A percentile compares a stretch with the other conserved stretches of the same genome.
Conservation (phyloP, 2,113 vertebrate species). For the Clinocottus analis region DNA sequence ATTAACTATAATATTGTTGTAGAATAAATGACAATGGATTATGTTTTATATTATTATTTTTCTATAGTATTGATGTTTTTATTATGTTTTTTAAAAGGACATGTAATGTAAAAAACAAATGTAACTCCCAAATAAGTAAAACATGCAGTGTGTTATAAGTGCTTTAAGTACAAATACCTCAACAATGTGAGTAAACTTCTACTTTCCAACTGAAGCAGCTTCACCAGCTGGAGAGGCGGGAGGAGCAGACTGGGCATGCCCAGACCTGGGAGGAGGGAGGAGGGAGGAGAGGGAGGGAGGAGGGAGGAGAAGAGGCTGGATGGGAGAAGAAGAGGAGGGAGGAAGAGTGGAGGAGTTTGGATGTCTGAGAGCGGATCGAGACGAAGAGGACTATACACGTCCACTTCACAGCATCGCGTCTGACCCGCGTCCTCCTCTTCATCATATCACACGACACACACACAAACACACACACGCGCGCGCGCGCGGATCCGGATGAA, state of each 20-base stretch:
- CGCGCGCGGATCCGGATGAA: slow-evolving; percentile 23
- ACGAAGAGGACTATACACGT: slow-evolving; percentile 37
- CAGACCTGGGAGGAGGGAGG: slow-evolving; percentile 39
- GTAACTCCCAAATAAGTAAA: neutral
- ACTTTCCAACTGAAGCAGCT: too few relatives aligned
- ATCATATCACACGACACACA: neutral
- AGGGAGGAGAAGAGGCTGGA: slow-evolving; percentile 10
- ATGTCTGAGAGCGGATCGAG: slow-evolving; percentile 43
- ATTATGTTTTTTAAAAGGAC: too few relatives aligned
- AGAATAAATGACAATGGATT: neutral
- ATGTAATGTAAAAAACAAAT: too few relatives aligned
- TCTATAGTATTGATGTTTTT: neutral
- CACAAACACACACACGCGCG: too few relatives aligned
- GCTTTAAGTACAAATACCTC: neutral
- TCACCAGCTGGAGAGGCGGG: neutral
- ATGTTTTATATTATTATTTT: neutral
- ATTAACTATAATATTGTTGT: neutral
- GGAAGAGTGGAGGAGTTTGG: slow-evolving; percentile 52
- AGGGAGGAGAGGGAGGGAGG: slow-evolving; percentile 2
- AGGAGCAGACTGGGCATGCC: slow-evolving; percentile 71
- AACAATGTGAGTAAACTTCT: neutral
- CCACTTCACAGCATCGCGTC: slow-evolving; percentile 49
- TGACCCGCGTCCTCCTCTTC: neutral
- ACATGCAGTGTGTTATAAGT: neutral
- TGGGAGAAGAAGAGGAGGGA: slow-evolving; percentile 10